Evolutionary conservation across 2,113 vertebrate genomes (phyloP).

Genomic region (Xiphophorus hellerii): DNA sequence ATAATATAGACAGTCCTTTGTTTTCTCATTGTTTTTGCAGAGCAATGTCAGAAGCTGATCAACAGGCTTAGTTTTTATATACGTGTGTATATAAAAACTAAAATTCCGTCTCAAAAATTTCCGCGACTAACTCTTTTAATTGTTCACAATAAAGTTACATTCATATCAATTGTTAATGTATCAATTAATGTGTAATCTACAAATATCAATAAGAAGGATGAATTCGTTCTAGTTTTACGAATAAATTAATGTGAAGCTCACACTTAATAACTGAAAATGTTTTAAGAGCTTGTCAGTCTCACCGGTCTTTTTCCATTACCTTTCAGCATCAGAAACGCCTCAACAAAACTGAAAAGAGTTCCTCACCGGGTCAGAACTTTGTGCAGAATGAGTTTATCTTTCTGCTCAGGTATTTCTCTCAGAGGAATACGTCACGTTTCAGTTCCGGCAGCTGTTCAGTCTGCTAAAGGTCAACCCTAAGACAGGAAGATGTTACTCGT

Average conservation of each 20-base stretch:
- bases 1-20: slow-evolving; percentile 24
- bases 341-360: not conserved
- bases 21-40: slow-evolving; percentile 11
- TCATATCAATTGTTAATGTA: not conserved
- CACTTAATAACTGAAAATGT: not conserved
- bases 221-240: not conserved
- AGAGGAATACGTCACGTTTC: not conserved
- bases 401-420: not conserved
- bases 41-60: slow-evolving; percentile 32
- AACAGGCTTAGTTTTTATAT: slow-evolving; percentile 57
- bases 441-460: not conserved
- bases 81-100: slow-evolving; percentile 4
- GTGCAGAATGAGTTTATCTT: not conserved
- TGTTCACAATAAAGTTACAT: not conserved
- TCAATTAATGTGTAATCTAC: not conserved
- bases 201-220: not conserved
- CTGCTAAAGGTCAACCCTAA: not conserved
- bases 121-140: not conserved
- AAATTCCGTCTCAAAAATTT: not conserved
- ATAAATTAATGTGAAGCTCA: not conserved
- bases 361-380: not conserved
- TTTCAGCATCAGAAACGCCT: not conserved
- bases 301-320: not conserved
- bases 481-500: too few relatives aligned
- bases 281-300: not conserved